Percentiles rank a stretch among this genome's conserved stretches.
phyloP scores from a whole-genome alignment of 2,113 vertebrate species.

The Pseudorhombus dupliciocellatus region DNA sequence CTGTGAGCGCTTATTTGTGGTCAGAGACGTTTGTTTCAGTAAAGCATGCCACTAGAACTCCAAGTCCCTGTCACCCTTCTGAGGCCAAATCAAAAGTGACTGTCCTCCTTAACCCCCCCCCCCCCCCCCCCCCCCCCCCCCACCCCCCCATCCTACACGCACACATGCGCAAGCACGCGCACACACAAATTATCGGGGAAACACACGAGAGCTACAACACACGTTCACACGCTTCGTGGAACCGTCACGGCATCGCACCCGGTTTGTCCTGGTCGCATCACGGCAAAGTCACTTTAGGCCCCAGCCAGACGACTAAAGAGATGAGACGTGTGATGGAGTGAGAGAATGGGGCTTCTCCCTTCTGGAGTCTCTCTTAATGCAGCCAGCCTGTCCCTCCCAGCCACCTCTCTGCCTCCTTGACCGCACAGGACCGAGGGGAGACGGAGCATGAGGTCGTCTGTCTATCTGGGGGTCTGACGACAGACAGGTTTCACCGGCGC shows the following conservation, averaged over 20 bases:
- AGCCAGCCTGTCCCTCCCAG: slow-evolving; percentile 66
- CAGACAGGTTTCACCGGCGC: slow-evolving; percentile 5
- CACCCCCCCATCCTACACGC: slow-evolving; percentile 33
- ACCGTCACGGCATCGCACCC: slow-evolving; percentile 64
- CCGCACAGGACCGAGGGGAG: slow-evolving; percentile 58
- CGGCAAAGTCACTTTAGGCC: slow-evolving; percentile 75
- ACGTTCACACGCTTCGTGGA: slow-evolving; percentile 58
- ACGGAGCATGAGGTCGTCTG: slow-evolving; percentile 59
- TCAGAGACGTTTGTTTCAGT: slow-evolving; percentile 67
- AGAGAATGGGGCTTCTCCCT: slow-evolving; percentile 71
- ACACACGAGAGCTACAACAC: slow-evolving; percentile 34
- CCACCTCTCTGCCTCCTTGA: slow-evolving; percentile 73
- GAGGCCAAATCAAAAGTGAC: slow-evolving; percentile 77
- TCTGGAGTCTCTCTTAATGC: slow-evolving; percentile 64
- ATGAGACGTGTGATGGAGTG: slow-evolving; percentile 73
- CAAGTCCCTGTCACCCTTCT: slow-evolving; percentile 74
- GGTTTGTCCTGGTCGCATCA: slow-evolving; percentile 75
- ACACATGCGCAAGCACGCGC: neutral
- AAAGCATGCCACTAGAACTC: slow-evolving; percentile 72
- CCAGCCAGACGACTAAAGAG: slow-evolving; percentile 66
- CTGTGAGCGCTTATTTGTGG: slow-evolving; percentile 57
- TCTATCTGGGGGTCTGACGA: slow-evolving; percentile 29
- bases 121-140: slow-evolving; percentile 4
- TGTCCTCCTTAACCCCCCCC: slow-evolving; percentile 55
- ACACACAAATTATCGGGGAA: neutral